A percentile compares a stretch with the other conserved stretches of the same genome.
phyloP scores from a whole-genome alignment of 1,140 invertebrate species.

The Elysia chlorotica region DNA sequence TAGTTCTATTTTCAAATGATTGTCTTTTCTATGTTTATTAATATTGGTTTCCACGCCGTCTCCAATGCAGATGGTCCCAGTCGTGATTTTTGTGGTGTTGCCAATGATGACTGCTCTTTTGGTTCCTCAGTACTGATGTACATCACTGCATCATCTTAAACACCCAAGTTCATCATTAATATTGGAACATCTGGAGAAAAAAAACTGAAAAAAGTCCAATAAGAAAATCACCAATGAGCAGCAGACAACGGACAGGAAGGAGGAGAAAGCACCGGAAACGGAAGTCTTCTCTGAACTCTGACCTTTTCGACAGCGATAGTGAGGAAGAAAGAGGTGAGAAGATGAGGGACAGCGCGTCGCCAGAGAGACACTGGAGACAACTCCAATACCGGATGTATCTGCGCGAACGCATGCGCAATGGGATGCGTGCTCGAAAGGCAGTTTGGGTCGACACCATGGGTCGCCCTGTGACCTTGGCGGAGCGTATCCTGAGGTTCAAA shows the following conservation, averaged over 20 bases:
- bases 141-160: no score
- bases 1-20: no score
- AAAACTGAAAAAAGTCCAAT: no score
- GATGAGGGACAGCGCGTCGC: not conserved
- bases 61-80: no score
- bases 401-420: not conserved
- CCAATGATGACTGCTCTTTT: no score
- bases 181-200: no score
- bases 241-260: not conserved
- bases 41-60: no score
- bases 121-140: no score
- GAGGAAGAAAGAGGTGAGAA: not conserved
- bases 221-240: no score
- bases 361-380: not conserved
- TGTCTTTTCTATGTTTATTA: no score
- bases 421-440: not conserved
- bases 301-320: not conserved
- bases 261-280: not conserved
- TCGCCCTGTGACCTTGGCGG: not conserved
- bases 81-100: no score
- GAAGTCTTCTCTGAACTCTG: not conserved
- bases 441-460: not conserved
- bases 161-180: no score
- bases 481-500: not conserved
- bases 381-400: not conserved